These are phyloP conservation scores for Notolepis coatsorum DNA, from an alignment of 2,797 vertebrate genomes.

Conservation along the genomic window DNA sequence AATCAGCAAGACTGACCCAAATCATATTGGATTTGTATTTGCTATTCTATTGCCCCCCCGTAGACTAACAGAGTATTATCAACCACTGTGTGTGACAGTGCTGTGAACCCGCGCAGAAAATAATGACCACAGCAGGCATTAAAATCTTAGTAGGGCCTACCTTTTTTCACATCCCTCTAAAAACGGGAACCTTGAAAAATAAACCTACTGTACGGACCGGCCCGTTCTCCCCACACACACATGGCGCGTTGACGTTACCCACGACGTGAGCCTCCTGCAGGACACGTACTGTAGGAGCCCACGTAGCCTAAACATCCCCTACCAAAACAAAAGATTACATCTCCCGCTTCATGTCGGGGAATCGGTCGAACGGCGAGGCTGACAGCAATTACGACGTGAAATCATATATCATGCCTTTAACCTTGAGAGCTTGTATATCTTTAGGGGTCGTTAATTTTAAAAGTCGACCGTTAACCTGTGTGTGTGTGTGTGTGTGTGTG, in stretches of 20 bases:
- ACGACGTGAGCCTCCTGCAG: too few relatives aligned
- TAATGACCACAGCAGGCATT: conserved; percentile 15
- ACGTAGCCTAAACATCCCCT: conserved; percentile 24
- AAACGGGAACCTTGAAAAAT: background rate
- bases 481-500: conserved; percentile 45
- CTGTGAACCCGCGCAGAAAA: conserved; percentile 34
- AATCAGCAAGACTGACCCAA: conserved; percentile 25
- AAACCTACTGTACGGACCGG: background rate
- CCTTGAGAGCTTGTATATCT: conserved; percentile 68
- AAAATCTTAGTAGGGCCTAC: background rate
- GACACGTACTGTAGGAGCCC: too few relatives aligned
- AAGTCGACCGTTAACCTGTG: conserved; percentile 75
- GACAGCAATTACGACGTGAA: conserved; percentile 51
- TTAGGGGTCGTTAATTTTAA: conserved; percentile 78
- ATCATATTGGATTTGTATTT: conserved; percentile 46
- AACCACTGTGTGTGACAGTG: conserved; percentile 35
- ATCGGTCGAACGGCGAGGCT: conserved; percentile 19
- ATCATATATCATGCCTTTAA: conserved; percentile 65
- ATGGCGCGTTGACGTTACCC: too few relatives aligned
- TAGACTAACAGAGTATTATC: conserved; percentile 25
- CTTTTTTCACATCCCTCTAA: background rate
- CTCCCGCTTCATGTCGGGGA: conserved; percentile 38
- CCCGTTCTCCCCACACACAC: background rate
- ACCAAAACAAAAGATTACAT: conserved; percentile 26
- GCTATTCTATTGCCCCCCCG: conserved; percentile 1